A percentile compares a stretch with the other conserved stretches of the same genome.
Evolutionary conservation across 2,797 vertebrate species (phyloP).

Genomic region (Hybognathus amarus): DNA sequence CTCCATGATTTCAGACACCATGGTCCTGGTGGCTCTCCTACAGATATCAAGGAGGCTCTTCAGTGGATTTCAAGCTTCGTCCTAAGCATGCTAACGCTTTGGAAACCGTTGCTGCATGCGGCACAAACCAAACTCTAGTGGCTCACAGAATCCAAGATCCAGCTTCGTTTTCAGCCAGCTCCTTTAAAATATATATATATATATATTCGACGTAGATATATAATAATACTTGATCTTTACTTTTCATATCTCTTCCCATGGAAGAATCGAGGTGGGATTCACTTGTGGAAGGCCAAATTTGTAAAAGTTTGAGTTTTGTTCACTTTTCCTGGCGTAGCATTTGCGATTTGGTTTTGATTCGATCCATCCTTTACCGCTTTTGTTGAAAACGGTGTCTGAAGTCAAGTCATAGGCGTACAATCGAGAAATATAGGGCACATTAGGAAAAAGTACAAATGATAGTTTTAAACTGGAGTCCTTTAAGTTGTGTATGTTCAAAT

Average conservation of each 20-base stretch:
- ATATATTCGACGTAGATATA: constrained; percentile 2
- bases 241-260: constrained; percentile 76
- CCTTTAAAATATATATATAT: constrained; percentile 25
- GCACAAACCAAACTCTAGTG: constrained; percentile 32
- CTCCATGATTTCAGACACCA: neutral
- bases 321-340: neutral
- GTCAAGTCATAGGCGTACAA: neutral
- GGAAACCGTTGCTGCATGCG: constrained; percentile 36
- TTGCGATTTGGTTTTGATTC: neutral
- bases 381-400: neutral
- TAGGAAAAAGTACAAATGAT: neutral
- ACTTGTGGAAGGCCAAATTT: constrained; percentile 50
- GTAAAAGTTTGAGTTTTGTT: constrained; percentile 21
- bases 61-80: neutral
- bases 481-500: constrained; percentile 18
- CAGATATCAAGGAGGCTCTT: neutral
- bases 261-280: constrained; percentile 70
- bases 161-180: constrained; percentile 40
- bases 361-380: neutral
- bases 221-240: constrained; percentile 34
- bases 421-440: neutral
- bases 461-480: constrained; percentile 6
- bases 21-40: neutral
- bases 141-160: constrained; percentile 40
- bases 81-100: constrained; percentile 23